A percentile compares a stretch with the other conserved stretches of the same genome.
phyloP scores from a whole-genome alignment of 1,140 invertebrate genomes.

The Physella acuta region DNA sequence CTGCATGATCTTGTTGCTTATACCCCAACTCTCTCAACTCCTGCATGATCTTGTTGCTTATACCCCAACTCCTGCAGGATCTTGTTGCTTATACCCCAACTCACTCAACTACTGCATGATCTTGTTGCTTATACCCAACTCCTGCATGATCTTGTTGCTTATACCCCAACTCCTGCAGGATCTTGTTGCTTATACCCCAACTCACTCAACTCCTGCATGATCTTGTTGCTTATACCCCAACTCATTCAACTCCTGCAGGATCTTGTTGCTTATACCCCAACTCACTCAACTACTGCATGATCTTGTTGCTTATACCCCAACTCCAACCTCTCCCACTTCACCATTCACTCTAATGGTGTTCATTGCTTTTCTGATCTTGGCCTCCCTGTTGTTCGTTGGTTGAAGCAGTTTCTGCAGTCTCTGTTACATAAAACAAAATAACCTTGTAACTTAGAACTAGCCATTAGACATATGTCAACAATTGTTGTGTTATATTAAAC shows the following conservation, averaged over 20 bases:
- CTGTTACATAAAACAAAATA: not conserved
- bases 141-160: too few relatives aligned
- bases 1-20: too few relatives aligned
- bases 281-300: not conserved
- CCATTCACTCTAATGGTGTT: conserved; percentile 28
- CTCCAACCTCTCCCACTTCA: conserved; percentile 12
- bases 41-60: not conserved
- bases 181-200: too few relatives aligned
- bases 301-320: not conserved
- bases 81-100: not conserved
- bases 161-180: too few relatives aligned
- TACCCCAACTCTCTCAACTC: not conserved
- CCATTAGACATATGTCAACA: too few relatives aligned
- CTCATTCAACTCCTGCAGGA: not conserved
- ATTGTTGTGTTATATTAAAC: too few relatives aligned
- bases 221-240: not conserved
- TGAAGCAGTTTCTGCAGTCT: conserved; percentile 18
- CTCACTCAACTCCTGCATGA: too few relatives aligned
- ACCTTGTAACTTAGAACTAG: too few relatives aligned
- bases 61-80: not conserved
- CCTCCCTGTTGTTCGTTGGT: conserved; percentile 24
- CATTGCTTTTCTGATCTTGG: conserved; percentile 22
- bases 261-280: not conserved
- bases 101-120: not conserved
- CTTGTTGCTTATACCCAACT: too few relatives aligned